Evolutionary conservation across 2,113 vertebrate genomes (phyloP).

Genomic region (Oenanthe melanoleuca): DNA sequence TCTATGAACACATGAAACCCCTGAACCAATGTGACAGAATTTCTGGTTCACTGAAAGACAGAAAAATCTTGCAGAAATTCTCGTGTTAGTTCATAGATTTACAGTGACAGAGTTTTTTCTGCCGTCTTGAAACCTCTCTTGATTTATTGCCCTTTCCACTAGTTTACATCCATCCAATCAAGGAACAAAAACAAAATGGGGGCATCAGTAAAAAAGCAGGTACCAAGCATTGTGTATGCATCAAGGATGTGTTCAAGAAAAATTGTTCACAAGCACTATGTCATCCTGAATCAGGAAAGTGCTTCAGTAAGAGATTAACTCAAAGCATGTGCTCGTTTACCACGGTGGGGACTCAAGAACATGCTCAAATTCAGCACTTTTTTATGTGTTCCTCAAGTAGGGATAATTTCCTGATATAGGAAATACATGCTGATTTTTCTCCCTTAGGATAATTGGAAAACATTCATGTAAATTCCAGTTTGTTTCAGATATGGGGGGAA

Average conservation of each 20-base stretch:
- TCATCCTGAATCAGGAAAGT: constrained; percentile 56
- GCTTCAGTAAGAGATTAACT: constrained; percentile 59
- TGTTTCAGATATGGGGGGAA: neutral
- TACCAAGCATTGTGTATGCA: constrained; percentile 48
- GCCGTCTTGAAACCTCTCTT: constrained; percentile 20
- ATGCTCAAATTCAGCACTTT: constrained; percentile 38
- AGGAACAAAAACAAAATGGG: constrained; percentile 39
- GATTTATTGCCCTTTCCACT: constrained; percentile 65
- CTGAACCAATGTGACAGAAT: neutral
- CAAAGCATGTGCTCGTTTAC: constrained; percentile 45
- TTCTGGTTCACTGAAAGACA: constrained; percentile 12
- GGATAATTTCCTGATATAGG: constrained; percentile 50
- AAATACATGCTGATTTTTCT: constrained; percentile 50
- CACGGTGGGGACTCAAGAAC: constrained; percentile 13
- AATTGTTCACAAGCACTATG: constrained; percentile 61
- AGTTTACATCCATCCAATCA: constrained; percentile 63
- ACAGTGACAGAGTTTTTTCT: constrained; percentile 23
- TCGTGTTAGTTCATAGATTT: neutral
- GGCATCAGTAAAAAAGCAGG: constrained; percentile 41
- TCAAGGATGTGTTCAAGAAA: constrained; percentile 45
- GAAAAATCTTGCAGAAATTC: neutral
- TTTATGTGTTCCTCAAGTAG: constrained; percentile 35
- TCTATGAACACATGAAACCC: neutral
- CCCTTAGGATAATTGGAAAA: constrained; percentile 45
- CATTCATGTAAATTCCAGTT: constrained; percentile 36